Conservation (phyloP, 2,113 vertebrate genomes). For the Bufo gargarizans region DNA sequence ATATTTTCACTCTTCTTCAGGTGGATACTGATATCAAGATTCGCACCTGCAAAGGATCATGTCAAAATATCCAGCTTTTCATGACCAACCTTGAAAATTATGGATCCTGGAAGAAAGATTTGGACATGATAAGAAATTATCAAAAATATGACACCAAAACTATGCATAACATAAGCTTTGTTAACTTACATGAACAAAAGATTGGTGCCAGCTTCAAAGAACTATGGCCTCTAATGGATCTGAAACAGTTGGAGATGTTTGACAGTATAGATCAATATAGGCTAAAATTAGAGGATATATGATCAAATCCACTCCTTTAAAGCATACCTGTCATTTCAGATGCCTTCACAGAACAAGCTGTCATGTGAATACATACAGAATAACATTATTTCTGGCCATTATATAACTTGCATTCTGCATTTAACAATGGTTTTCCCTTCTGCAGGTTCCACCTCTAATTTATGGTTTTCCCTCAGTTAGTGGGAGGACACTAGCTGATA, state of each 20-base stretch:
- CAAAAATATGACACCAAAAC: background rate
- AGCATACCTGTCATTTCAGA: no score
- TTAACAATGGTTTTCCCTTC: no score
- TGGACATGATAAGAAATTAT: background rate
- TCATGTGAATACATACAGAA: no score
- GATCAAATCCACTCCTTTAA: background rate
- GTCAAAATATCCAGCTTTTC: constrained; percentile 52
- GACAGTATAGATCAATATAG: constrained; percentile 52
- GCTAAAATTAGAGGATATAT: constrained; percentile 13
- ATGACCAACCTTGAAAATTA: constrained; percentile 3
- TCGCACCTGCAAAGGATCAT: constrained; percentile 71
- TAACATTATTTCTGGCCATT: no score
- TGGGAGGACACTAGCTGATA: no score
- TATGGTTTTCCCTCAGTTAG: no score
- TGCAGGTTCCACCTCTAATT: no score
- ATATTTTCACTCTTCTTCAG: constrained; percentile 62
- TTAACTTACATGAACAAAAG: background rate
- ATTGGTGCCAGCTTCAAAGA: background rate
- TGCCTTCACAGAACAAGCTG: no score
- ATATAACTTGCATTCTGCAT: no score
- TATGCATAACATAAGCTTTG: background rate
- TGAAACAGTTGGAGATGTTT: constrained; percentile 22
- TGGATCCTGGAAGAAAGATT: constrained; percentile 12
- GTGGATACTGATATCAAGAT: constrained; percentile 75
- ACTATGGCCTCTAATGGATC: background rate